Conservation (phyloP, 2,888 invertebrate genomes). For the Clivina fossor region DNA sequence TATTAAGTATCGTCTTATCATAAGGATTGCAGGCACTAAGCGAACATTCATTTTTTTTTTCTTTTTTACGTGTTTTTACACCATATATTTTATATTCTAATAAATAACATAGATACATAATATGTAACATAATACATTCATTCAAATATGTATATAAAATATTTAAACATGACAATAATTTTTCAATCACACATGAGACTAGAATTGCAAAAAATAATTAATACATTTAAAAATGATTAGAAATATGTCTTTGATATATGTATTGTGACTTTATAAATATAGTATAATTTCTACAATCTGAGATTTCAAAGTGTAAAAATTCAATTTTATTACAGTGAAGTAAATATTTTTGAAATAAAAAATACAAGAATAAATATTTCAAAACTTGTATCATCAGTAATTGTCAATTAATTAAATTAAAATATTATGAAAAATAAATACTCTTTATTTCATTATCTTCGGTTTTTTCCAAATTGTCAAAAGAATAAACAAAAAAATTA, state of each 20-base stretch:
- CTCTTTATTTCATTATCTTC: neutral
- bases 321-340: too few species aligned
- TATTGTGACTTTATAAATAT: too few species aligned
- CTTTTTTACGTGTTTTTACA: slow-evolving; percentile 17
- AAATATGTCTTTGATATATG: too few species aligned
- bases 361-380: too few species aligned
- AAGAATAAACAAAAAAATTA: neutral
- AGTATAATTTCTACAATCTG: too few species aligned
- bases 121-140: slow-evolving; percentile 17
- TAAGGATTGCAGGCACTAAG: slow-evolving; percentile 17
- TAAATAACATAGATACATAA: slow-evolving; percentile 25
- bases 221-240: too few species aligned
- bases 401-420: neutral
- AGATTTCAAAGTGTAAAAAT: too few species aligned
- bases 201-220: slow-evolving; percentile 7
- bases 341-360: too few species aligned
- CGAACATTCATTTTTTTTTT: too few species aligned
- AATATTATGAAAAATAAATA: neutral
- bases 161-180: slow-evolving; percentile 1
- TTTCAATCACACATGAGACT: slow-evolving; percentile 21
- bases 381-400: too few species aligned
- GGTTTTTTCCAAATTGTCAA: neutral
- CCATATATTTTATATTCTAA: slow-evolving; percentile 24
- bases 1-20: slow-evolving; percentile 28
- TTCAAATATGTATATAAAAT: slow-evolving; percentile 19